Base-by-base conservation (phyloP, 2,113 vertebrate genomes). In the Cololabis saira region DNA sequence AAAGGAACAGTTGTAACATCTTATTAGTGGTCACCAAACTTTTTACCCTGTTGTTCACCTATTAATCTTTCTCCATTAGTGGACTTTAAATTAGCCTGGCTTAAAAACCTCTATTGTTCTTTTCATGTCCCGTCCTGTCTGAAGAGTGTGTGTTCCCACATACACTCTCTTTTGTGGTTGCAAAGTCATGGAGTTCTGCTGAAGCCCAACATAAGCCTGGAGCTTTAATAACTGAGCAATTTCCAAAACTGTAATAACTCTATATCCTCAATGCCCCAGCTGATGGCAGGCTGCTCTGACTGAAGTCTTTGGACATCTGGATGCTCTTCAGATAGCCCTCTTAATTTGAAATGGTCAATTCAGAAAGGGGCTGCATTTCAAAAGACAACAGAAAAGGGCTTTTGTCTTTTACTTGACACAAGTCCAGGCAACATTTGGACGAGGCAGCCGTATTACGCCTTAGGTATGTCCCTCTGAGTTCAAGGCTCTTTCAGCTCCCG, bases 151-250 rank as follows among this genome's bases (percentile, higher is more conserved):
- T 37, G 33, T 37, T 37, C 33, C 10, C 33, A 37, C 33, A 37
- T 9, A 37, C 33, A 37, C 33, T 37, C 30, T 30, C 33, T 37
- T 74, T 62, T 72, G 73, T 76, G 79, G 71, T 83, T 69, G 75
- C 54, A 61, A 60, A 76, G 62, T 65, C 74, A 56, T 18, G 14
- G 51, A 73, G 65, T 44, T 70, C 69, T 61, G 62, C 44, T 41
- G 48, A 78, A 81, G 19, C 64, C 68, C 47, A 61, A 77, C 80
- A 81, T 78, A 83, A 84, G 79, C 68, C 70, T 13, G 21, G 63
- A 73, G 71, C 62, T 89, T 81, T 76, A 89, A 90, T 85, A 89
- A 80, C 30, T 21, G 65, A 74, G 71, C 79, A 71, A 69, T 88
- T 87, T 85, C 48, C 63, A 77, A 74, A 87, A 76, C 69, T 58